Conservation (phyloP, 2,113 vertebrate species). For the Percina caprodes region DNA sequence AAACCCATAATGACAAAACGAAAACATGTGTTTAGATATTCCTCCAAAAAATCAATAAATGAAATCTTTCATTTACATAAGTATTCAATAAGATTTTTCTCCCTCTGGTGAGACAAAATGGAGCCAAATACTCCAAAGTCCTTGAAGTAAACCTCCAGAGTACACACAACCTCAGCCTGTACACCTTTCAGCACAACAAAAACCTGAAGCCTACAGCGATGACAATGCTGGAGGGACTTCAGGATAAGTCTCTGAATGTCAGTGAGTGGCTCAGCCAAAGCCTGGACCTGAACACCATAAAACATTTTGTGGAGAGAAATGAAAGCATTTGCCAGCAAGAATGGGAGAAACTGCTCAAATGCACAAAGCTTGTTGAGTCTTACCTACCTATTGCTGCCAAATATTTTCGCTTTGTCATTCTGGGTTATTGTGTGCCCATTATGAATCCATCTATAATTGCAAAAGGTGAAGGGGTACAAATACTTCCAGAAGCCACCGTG, state of each 20-base stretch:
- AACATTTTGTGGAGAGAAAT: conserved; percentile 18
- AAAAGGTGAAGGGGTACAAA: too few species aligned
- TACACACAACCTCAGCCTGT: not conserved
- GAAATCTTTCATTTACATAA: not conserved
- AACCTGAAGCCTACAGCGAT: not conserved
- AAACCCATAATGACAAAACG: not conserved
- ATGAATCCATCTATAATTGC: not conserved
- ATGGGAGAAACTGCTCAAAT: not conserved
- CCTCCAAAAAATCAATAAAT: not conserved
- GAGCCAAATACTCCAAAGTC: not conserved
- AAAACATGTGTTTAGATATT: too few species aligned
- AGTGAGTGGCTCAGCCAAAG: conserved; percentile 3
- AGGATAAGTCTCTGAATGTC: not conserved
- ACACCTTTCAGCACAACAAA: conserved; percentile 4
- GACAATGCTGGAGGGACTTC: not conserved
- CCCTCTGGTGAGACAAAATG: not conserved
- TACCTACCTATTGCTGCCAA: not conserved
- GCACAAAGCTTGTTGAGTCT: not conserved
- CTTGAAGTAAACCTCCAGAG: not conserved
- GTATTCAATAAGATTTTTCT: not conserved
- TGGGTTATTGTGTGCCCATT: not conserved
- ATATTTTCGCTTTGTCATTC: not conserved
- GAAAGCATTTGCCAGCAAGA: conserved; percentile 11
- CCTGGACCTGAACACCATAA: not conserved
- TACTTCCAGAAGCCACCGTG: too few species aligned